These are phyloP conservation scores for Trachelus troglodyta DNA, from an alignment of 2,888 invertebrate genomes.

Conservation along the genomic window DNA sequence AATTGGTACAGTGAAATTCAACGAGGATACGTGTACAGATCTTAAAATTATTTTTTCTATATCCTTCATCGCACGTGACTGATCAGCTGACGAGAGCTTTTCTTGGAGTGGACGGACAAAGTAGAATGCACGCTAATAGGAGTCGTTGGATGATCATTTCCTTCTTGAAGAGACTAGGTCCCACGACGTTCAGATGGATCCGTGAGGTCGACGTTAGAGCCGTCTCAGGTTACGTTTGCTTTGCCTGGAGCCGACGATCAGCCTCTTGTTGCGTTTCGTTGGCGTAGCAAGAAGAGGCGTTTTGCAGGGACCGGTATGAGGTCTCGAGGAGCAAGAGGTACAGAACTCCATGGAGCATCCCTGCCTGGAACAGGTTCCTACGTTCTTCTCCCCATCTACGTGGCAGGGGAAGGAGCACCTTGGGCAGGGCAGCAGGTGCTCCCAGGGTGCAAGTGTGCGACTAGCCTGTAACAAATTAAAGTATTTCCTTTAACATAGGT, in stretches of 20 bases:
- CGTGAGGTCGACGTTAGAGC: slow-evolving; percentile 38
- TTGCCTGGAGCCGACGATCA: slow-evolving; percentile 57
- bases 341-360: slow-evolving; percentile 62
- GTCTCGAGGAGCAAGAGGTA: slow-evolving; percentile 54
- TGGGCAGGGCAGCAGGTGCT: slow-evolving; percentile 59
- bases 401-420: slow-evolving; percentile 60
- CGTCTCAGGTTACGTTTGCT: slow-evolving; percentile 62
- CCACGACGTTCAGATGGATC: no score
- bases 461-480: slow-evolving; percentile 53
- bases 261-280: slow-evolving; percentile 56
- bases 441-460: slow-evolving; percentile 57
- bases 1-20: no score
- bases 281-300: slow-evolving; percentile 61
- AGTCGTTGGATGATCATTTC: no score
- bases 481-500: background rate
- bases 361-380: slow-evolving; percentile 59
- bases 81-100: no score
- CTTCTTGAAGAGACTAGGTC: no score
- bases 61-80: no score
- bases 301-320: slow-evolving; percentile 57
- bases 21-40: no score
- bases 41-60: no score
- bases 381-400: slow-evolving; percentile 55
- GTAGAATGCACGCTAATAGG: no score
- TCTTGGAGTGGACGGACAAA: no score